Evolutionary conservation across 2,888 invertebrate genomes (phyloP).

Genomic region (Chydorus sphaericus): DNA sequence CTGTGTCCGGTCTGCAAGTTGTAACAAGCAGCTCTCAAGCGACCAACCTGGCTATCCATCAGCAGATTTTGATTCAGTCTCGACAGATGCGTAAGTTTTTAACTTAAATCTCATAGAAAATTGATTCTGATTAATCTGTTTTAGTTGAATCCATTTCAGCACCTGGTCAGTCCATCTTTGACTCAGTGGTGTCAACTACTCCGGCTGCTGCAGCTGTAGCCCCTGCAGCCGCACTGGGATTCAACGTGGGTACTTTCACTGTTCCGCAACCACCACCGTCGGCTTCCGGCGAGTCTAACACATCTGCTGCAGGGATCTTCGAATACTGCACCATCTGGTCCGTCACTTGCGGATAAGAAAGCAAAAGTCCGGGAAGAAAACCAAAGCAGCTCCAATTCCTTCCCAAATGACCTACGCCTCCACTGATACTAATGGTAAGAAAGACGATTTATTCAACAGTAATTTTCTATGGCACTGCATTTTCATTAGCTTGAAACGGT

Average conservation of each 20-base stretch:
- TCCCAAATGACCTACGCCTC: not conserved
- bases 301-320: not conserved
- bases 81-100: slow-evolving; percentile 25
- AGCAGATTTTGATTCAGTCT: slow-evolving; percentile 25
- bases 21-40: not conserved
- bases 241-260: not conserved
- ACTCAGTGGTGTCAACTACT: not conserved
- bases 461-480: too few relatives aligned
- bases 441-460: not conserved
- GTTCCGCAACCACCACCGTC: not conserved
- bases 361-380: not conserved
- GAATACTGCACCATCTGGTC: not conserved
- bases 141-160: not conserved
- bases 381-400: not conserved
- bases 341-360: not conserved
- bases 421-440: slow-evolving; percentile 2
- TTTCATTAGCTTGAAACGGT: too few relatives aligned
- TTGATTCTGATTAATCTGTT: not conserved
- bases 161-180: not conserved
- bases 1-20: slow-evolving; percentile 4
- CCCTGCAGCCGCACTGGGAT: not conserved
- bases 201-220: not conserved
- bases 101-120: not conserved
- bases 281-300: not conserved
- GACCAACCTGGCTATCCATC: slow-evolving; percentile 13